Evolutionary conservation across 2,113 vertebrate genomes (phyloP).

Genomic region (Gyps fulvus): DNA sequence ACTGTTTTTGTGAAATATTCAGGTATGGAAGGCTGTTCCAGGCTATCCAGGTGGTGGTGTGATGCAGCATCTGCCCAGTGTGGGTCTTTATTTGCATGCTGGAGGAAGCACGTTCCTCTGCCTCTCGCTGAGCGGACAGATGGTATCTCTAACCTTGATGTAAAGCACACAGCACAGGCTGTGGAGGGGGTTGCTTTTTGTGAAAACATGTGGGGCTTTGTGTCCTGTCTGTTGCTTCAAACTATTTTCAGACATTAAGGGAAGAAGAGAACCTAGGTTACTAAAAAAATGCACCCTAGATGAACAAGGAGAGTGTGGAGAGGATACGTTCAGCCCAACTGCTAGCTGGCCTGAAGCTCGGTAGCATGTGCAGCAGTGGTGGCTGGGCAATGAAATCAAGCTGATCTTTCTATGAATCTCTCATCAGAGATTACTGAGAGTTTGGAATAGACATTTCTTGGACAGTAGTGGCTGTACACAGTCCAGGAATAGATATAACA

Average conservation of each 20-base stretch:
- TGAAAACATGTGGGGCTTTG: background rate
- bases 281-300: background rate
- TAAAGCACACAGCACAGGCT: background rate
- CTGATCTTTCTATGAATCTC: background rate
- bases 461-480: background rate
- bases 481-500: background rate
- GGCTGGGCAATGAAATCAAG: background rate
- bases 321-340: rapidly evolving
- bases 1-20: background rate
- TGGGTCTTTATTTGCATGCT: background rate
- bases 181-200: background rate
- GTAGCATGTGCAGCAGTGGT: background rate
- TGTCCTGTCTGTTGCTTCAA: background rate
- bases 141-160: background rate
- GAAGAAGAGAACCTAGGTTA: background rate
- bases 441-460: background rate
- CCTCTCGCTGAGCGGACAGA: background rate
- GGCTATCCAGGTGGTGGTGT: background rate
- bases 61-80: background rate
- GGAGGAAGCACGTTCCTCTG: background rate
- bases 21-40: background rate
- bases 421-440: background rate
- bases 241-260: background rate
- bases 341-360: background rate
- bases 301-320: background rate